These are phyloP conservation scores for Crepidodera aurea DNA, from an alignment of 2,888 invertebrate genomes.

Conservation along the genomic window DNA sequence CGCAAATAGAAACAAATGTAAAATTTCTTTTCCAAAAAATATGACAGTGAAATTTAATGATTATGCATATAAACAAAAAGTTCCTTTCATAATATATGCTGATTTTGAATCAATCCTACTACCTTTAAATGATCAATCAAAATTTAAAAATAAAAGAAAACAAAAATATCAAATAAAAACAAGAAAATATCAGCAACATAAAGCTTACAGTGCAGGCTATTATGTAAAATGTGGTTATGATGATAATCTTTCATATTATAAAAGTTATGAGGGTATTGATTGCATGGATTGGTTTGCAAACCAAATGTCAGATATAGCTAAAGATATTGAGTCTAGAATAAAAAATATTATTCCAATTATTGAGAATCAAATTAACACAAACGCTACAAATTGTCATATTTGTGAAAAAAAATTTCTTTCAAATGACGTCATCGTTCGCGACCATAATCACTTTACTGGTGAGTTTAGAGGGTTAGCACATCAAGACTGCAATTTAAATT, in stretches of 20 bases:
- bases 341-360: too few relatives aligned
- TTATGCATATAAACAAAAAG: slow-evolving; percentile 20
- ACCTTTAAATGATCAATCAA: too few relatives aligned
- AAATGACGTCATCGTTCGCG: slow-evolving; percentile 40
- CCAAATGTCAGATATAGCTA: slow-evolving; percentile 37
- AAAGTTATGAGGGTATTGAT: slow-evolving; percentile 36
- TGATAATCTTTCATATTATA: slow-evolving; percentile 37
- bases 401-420: too few relatives aligned
- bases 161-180: background rate
- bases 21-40: slow-evolving; percentile 20
- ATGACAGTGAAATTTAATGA: slow-evolving; percentile 31
- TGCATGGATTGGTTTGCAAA: slow-evolving; percentile 43
- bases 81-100: slow-evolving; percentile 37
- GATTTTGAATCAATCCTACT: slow-evolving; percentile 43
- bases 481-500: slow-evolving; percentile 52
- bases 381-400: too few relatives aligned
- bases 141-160: background rate
- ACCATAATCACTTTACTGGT: slow-evolving; percentile 51
- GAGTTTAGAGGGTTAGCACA: slow-evolving; percentile 46
- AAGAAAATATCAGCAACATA: slow-evolving; percentile 21
- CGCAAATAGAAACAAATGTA: slow-evolving; percentile 7
- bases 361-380: too few relatives aligned
- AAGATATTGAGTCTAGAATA: slow-evolving; percentile 28
- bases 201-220: slow-evolving; percentile 40
- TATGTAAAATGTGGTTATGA: slow-evolving; percentile 46